Evolutionary conservation across 1,140 invertebrate genomes (phyloP), one percentile per base, ranked within the genome.

Genomic region (Pogonognathellus flavescens): DNA sequence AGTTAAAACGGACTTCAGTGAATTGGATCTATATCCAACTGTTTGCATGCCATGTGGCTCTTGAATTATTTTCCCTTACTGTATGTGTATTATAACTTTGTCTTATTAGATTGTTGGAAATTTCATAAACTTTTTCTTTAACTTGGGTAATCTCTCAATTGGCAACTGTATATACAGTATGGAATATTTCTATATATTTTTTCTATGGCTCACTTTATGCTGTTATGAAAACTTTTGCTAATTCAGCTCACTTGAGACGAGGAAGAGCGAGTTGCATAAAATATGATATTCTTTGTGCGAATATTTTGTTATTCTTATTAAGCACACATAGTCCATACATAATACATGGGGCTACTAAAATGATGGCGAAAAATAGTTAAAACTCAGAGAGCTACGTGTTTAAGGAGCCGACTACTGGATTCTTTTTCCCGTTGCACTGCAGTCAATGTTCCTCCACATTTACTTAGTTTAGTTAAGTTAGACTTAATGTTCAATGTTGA

Each of bases 191-290:
- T 22, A 25, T 22, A 20, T 66, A 20, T 55, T 1, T 2, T 55
- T 55, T 62, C 5, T 62, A 62, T 3, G n/a, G 59, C 2, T 9
- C 1, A 4, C 16, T 41, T 25, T 49, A 14, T 49, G 41, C 14
- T 66, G 70, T 76, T 76, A 25, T 76, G 31, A 50, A 76, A 76
- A 76, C 31, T 76, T 76, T 76, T 41, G 31, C 31, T 76, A 76
- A 76, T 76, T 76, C 70, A 50, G 31, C 16, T 41, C 31, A 49
- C 70, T 76, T 49, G 70, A 50, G 31, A 76, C n/a, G n/a, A 20
- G 20, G n/a, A 62, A 20, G 2, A 10, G 59, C 3, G 9, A 2
- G 59, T 3, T 57, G 53, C n/a, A 57, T 57, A 57, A 57, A 57
- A 57, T 57, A 57, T 57, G 53, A 57, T 57, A n/a, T 57, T 41